phyloP scores from a whole-genome alignment of 2,113 vertebrate genomes.

The Marmota flaviventris region DNA sequence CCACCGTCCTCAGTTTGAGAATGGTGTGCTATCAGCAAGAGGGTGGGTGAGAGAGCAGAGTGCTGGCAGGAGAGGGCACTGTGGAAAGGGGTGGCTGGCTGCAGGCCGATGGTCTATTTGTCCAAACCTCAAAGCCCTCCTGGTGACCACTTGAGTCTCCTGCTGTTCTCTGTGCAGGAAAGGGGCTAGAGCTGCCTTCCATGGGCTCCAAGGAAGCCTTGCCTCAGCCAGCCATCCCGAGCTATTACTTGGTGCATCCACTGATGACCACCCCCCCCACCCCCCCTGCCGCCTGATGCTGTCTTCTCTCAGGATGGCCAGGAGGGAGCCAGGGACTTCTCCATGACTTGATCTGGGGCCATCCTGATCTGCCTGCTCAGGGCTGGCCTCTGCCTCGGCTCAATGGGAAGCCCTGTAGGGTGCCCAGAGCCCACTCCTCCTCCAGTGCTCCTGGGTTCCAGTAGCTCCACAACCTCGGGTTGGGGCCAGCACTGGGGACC shows the following conservation, averaged over 20 bases:
- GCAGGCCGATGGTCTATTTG: neutral
- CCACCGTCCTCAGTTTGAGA: neutral
- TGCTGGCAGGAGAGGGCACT: neutral
- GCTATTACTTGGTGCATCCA: neutral
- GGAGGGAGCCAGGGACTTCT: neutral
- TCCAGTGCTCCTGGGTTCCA: neutral
- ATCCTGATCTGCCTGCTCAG: neutral
- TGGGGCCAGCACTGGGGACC: neutral
- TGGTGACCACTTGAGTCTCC: constrained; percentile 22
- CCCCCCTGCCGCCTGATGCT: neutral
- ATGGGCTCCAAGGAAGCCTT: neutral
- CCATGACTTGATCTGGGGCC: neutral
- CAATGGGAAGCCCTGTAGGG: neutral
- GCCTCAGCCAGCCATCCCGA: neutral
- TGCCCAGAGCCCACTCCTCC: neutral
- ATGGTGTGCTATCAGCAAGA: neutral
- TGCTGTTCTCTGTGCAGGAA: neutral
- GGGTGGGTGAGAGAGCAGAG: neutral
- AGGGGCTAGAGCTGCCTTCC: neutral
- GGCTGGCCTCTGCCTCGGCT: neutral
- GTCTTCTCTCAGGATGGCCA: constrained; percentile 5
- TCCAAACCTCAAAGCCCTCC: constrained; percentile 32
- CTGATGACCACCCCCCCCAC: neutral
- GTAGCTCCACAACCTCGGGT: neutral
- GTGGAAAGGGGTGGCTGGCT: constrained; percentile 25